Evolutionary conservation across 2,113 vertebrate genomes (phyloP).

Genomic region (Gymnorhina tibicen): DNA sequence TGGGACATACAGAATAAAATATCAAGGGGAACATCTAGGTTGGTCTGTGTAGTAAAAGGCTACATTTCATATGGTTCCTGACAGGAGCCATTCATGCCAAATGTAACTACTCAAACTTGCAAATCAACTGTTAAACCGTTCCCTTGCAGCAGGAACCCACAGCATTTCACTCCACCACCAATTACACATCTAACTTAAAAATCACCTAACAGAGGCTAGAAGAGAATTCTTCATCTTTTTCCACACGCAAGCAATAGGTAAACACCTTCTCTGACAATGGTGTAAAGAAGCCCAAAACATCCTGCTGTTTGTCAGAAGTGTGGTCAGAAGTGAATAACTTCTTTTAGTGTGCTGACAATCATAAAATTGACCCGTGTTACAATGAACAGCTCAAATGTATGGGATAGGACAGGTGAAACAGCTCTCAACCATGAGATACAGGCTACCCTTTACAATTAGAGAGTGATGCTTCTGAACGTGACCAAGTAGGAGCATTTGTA

Average conservation of each 20-base stretch:
- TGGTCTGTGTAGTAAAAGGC: background rate
- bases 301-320: background rate
- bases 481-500: background rate
- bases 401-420: background rate
- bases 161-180: background rate
- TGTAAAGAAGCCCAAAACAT: background rate
- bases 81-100: background rate
- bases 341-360: background rate
- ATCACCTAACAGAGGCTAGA: background rate
- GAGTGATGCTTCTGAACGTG: background rate
- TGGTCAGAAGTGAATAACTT: background rate
- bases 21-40: background rate
- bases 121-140: background rate
- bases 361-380: background rate
- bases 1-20: constrained; percentile 17
- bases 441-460: background rate
- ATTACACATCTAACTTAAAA: background rate
- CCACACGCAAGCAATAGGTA: background rate
- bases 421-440: background rate
- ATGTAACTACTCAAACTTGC: background rate
- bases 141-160: background rate
- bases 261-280: background rate
- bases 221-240: constrained; percentile 11
- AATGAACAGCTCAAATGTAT: background rate
- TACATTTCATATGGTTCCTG: background rate